Base-by-base conservation (phyloP, 1,140 invertebrate genomes). In the Drosophila mojavensis region DNA sequence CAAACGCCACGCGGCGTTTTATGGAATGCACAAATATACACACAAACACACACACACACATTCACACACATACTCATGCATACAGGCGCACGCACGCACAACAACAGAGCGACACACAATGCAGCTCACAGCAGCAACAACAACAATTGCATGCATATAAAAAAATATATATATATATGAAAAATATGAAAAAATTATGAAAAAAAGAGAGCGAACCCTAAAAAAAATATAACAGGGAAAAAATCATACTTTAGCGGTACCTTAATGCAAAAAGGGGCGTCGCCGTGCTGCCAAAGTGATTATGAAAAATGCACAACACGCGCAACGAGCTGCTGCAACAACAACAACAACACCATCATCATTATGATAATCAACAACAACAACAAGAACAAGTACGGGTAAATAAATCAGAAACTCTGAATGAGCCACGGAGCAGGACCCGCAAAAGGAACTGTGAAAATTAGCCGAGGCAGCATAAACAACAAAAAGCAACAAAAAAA, bases 281-380 rank as follows among this genome's bases (percentile, higher is more conserved):
- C 58, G 55, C 56, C 58, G 39, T 39, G 5, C 65, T 56, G 58
- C 71, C 71, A 67, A 68, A 74, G 71, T 74, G 71, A 74, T 68
- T 74, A 74, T 74, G 71, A 74, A 74, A 74, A 74, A 74, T 74
- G 71, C 71, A 74, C 71, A 74, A 68, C 64, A 68, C 71, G 64
- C 65, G 71, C 71, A 72, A 51, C 62, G 54, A 64, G 61, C 60
- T 64, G 30, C 68, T 64, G 13, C 61, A 64, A 33, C 68, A 36
- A 17, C 66, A 71, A 15, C 61, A 64, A 43, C 68, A 36, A 17
- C 66, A 61, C 5, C 50, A 61, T n/a, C 58, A 55, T 51, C 53
- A 58, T 11, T 10, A 39, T 39, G 11, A 39, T 39, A 41, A 60
- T 33, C 43, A 47, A 50, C 56, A 60, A 33, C 28, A 67, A 26